phyloP scores from a whole-genome alignment of 2,797 vertebrate genomes.

The Ataeniobius toweri region DNA sequence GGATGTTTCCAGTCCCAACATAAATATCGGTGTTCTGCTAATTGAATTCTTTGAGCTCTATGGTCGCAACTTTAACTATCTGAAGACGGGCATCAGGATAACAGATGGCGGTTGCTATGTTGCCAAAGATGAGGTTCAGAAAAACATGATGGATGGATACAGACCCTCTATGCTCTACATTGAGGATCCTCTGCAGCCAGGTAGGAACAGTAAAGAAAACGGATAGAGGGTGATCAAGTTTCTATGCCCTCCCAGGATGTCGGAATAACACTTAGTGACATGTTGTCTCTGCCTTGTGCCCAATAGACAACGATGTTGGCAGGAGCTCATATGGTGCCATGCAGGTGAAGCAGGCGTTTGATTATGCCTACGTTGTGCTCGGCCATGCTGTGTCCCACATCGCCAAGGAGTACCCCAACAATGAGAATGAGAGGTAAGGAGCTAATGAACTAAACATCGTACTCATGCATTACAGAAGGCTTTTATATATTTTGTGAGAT shows the following conservation, averaged over 20 bases:
- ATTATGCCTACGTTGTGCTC: constrained; percentile 95
- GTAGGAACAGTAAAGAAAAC: constrained; percentile 65
- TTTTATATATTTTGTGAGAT: no score
- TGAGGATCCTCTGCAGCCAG: constrained; percentile 96
- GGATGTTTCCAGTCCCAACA: constrained; percentile 89
- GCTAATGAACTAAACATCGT: not conserved
- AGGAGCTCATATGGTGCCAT: constrained; percentile 97
- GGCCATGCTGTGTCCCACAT: constrained; percentile 94
- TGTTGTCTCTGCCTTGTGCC: not conserved
- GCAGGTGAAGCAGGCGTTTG: constrained; percentile 99
- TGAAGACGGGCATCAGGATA: constrained; percentile 98
- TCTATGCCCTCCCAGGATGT: no score
- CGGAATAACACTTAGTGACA: not conserved
- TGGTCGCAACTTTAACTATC: constrained; percentile 97
- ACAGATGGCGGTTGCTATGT: constrained; percentile 97
- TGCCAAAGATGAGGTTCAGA: constrained; percentile 97
- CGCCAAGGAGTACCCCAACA: constrained; percentile 95
- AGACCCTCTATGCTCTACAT: constrained; percentile 98
- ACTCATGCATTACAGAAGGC: no score
- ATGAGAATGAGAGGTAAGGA: constrained; percentile 89
- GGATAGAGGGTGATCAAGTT: no score
- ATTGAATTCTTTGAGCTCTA: constrained; percentile 99
- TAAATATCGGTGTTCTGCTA: constrained; percentile 96
- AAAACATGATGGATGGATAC: constrained; percentile 96
- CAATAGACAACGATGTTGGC: constrained; percentile 93